Evolutionary conservation across 2,888 invertebrate genomes (phyloP).

Genomic region (Cenopis cana): DNA sequence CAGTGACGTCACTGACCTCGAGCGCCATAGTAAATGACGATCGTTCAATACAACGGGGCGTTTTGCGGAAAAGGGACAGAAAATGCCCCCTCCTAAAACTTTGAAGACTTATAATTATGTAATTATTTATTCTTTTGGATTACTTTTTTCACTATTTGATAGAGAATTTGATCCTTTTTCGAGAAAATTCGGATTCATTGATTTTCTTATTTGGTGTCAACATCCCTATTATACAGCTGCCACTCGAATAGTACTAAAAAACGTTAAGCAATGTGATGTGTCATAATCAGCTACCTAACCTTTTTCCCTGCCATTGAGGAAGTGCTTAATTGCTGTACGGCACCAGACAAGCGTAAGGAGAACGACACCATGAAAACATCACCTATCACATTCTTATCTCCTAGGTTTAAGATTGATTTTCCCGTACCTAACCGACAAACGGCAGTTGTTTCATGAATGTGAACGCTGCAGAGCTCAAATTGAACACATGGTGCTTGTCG

Average conservation of each 20-base stretch:
- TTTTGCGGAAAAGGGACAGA: too few relatives aligned
- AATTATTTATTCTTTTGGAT: too few relatives aligned
- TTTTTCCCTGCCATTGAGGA: constrained; percentile 60
- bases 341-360: constrained; percentile 49
- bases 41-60: too few relatives aligned
- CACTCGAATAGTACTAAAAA: constrained; percentile 16
- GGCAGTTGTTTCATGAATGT: constrained; percentile 38
- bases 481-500: constrained; percentile 64
- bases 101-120: too few relatives aligned
- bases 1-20: too few relatives aligned
- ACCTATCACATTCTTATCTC: constrained; percentile 45
- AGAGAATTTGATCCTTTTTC: too few relatives aligned
- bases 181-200: too few relatives aligned
- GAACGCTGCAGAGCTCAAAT: constrained; percentile 61
- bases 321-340: constrained; percentile 65
- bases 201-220: neutral
- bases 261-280: constrained; percentile 47
- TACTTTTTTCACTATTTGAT: too few relatives aligned
- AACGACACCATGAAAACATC: constrained; percentile 36
- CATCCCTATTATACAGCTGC: too few relatives aligned
- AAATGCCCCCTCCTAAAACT: too few relatives aligned
- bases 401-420: constrained; percentile 49
- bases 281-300: constrained; percentile 66
- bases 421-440: constrained; percentile 37
- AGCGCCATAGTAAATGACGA: too few relatives aligned